Base-by-base conservation (phyloP, 2,888 invertebrate species). In the Philereme transversata region DNA sequence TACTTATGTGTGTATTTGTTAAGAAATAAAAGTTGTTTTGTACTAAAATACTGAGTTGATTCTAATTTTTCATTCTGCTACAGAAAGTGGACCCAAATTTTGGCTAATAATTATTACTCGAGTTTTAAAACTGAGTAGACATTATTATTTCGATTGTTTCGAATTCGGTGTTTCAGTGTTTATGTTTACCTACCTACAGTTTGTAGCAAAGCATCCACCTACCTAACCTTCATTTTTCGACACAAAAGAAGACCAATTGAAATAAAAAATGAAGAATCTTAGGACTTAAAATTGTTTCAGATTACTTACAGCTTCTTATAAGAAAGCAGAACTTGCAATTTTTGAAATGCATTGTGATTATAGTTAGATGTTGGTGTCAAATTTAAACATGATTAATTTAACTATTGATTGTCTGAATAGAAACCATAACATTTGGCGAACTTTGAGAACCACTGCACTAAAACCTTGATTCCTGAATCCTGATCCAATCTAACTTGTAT, bases 1-100 rank as follows among this genome's bases (percentile, higher is more conserved):
- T 89, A 88, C 89, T 88, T 88, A 88, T 83, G 71, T 80, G 83
- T 80, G 76, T 84, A 80, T 66, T 71, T 84, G 79, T 82, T 82
- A 73, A 79, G 70, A 75, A 84, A 78, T 82, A 84, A 87, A 83
- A 49, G 60, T 75, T 65, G 6, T 77, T 83, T 73, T 76, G 33
- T 69, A 74, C 52, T 11, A 45, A 45, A 22, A 45, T 6, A 4
- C 8, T 6, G 36, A 40, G 40, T 40, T 40, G 40, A 5, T 40
- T 40, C 36, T 8, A 40, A 40, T 10, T 43, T 43, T 10, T 8
- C 38, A 38, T 8, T 38, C 38, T 7, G 8, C 38, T 38, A 38
- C 38, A 38, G 8, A 38, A 43, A 5, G 1, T 1, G 43, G 43
- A 8, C 7, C 9, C 4, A 6, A 4, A 5, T 22, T 2, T 22